Percentiles rank a stretch among this genome's conserved stretches.
These are phyloP conservation scores for Hypena proboscidalis DNA, from an alignment of 2,888 invertebrate species.

Conservation along the genomic window DNA sequence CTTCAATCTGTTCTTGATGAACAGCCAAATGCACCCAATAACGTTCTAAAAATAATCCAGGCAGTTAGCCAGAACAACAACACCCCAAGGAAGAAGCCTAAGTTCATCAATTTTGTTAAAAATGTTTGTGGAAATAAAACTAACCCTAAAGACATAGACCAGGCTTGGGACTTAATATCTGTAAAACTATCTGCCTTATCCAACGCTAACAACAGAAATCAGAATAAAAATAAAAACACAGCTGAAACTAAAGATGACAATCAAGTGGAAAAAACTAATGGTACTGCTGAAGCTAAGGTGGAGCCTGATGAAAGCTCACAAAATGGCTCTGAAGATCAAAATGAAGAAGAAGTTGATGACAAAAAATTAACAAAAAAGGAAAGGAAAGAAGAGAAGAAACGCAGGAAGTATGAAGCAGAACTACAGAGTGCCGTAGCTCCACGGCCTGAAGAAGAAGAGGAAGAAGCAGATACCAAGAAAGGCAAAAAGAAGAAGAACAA, in stretches of 20 bases:
- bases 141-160: constrained; percentile 85
- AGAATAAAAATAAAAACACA: constrained; percentile 41
- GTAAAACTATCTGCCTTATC: constrained; percentile 83
- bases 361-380: constrained; percentile 76
- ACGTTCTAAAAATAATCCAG: constrained; percentile 87
- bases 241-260: constrained; percentile 24
- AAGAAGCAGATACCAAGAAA: constrained; percentile 61
- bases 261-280: constrained; percentile 26
- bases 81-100: constrained; percentile 93
- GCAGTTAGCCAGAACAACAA: constrained; percentile 90
- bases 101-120: constrained; percentile 92
- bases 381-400: constrained; percentile 77
- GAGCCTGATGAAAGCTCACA: constrained; percentile 22
- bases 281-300: constrained; percentile 24
- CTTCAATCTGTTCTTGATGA: constrained; percentile 88
- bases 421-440: constrained; percentile 66
- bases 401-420: constrained; percentile 78
- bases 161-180: constrained; percentile 88
- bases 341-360: constrained; percentile 40
- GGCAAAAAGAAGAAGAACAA: constrained; percentile 76
- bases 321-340: constrained; percentile 30
- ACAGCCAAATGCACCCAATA: constrained; percentile 80
- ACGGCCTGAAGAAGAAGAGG: constrained; percentile 54
- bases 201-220: constrained; percentile 59
- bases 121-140: constrained; percentile 86